Evolutionary conservation across 2,888 invertebrate species (phyloP).

Genomic region (Hecatera dysodea): DNA sequence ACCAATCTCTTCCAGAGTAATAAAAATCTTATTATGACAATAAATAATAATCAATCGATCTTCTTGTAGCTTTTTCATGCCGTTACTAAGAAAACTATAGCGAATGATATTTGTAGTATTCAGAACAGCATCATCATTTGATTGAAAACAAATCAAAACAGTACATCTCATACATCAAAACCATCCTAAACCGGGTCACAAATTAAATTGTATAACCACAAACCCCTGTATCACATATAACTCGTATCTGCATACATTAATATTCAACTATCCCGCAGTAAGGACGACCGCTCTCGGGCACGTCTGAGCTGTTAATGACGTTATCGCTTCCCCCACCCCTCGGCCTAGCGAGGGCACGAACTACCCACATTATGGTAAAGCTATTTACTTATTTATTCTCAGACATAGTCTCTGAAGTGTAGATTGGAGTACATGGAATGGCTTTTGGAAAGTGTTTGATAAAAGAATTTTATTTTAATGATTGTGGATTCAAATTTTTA

Average conservation of each 20-base stretch:
- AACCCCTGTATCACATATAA: slow-evolving; percentile 8
- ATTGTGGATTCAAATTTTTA: neutral
- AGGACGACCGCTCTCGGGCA: slow-evolving; percentile 46
- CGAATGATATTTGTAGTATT: neutral
- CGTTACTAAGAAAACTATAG: neutral
- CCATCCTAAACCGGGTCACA: slow-evolving; percentile 20
- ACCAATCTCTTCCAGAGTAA: no score
- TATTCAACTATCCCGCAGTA: slow-evolving; percentile 43
- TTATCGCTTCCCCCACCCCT: slow-evolving; percentile 50
- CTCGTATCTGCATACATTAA: slow-evolving; percentile 53
- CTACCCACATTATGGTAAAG: slow-evolving; percentile 57
- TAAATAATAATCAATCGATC: no score
- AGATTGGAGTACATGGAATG: slow-evolving; percentile 29
- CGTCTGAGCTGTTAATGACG: slow-evolving; percentile 54
- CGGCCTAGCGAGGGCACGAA: slow-evolving; percentile 46
- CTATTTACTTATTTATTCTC: slow-evolving; percentile 56
- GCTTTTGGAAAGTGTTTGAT: slow-evolving; percentile 17
- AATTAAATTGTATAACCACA: slow-evolving; percentile 36
- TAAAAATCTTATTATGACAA: no score
- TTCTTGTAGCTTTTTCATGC: neutral
- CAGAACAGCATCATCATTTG: neutral
- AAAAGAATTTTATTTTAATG: neutral
- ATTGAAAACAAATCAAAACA: neutral
- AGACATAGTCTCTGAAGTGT: slow-evolving; percentile 10
- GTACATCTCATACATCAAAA: neutral